Conservation (phyloP, 2,113 vertebrate species). For the Nothobranchius furzeri region DNA sequence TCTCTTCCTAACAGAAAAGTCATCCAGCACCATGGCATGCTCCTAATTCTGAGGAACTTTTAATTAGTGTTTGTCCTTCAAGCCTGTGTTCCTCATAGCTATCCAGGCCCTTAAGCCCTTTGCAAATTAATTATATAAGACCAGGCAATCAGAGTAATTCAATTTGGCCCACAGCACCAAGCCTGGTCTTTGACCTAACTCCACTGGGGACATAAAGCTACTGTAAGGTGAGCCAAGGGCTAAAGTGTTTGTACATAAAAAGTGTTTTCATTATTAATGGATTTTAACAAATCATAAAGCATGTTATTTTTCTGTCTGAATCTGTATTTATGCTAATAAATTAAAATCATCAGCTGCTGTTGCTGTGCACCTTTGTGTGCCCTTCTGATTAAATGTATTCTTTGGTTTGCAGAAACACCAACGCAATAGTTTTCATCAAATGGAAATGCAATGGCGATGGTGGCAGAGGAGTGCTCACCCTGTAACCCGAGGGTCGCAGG, state of each 20-base stretch:
- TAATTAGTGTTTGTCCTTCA: constrained; percentile 94
- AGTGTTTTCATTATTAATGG: background rate
- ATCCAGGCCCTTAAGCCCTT: constrained; percentile 84
- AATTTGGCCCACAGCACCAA: constrained; percentile 80
- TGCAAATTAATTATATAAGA: constrained; percentile 90
- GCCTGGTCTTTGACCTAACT: constrained; percentile 79
- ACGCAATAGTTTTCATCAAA: too few species aligned
- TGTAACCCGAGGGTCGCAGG: too few species aligned
- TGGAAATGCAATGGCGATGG: too few species aligned
- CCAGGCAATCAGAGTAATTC: constrained; percentile 86
- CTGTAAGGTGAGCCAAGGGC: constrained; percentile 18
- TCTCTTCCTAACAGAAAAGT: constrained; percentile 61
- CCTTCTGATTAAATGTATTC: too few species aligned
- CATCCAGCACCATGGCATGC: constrained; percentile 56
- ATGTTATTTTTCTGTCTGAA: too few species aligned
- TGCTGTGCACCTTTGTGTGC: too few species aligned
- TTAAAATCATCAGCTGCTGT: too few species aligned
- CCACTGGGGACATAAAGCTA: constrained; percentile 28
- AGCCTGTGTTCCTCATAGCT: constrained; percentile 82
- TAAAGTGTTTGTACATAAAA: constrained; percentile 24
- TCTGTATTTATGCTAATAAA: too few species aligned
- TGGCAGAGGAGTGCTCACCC: too few species aligned
- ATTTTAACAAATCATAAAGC: background rate
- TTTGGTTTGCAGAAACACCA: too few species aligned
- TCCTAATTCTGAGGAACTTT: constrained; percentile 83